Evolutionary conservation across 2,113 vertebrate species (phyloP), one percentile per base, ranked within the genome.

Genomic region (Myotis yumanensis): DNA sequence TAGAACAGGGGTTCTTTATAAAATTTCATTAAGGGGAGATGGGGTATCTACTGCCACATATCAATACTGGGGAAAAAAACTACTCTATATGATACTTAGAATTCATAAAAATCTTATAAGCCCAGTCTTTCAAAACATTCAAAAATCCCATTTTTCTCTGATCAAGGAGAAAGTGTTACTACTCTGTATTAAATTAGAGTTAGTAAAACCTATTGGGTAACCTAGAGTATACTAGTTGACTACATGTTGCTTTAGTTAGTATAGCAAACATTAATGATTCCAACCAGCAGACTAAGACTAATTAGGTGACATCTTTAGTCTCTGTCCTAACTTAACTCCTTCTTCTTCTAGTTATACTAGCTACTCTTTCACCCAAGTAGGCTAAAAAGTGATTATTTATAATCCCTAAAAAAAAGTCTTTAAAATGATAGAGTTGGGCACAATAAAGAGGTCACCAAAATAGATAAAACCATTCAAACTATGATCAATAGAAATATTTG

Each of bases 191-290:
- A 82, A 94, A 91, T 91, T 40, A 87, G 20, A 66, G 35, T 90
- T 54, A 90, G 28, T 75, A 80, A 84, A 87, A 87, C 14, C 62
- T 79, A n/a, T 0, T 91, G 46, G 46, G 35, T 77, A 89, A 80
- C 28, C 12, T 54, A 72, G 51, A 69, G 48, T 88, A 88, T 48
- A 77, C 54, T 77, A 90, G 81, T 1, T 89, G 51, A 90, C 15
- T 46, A 75, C 40, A 10, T 75, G 66, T 28, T 81, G 57, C 7
- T 93, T 37, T 40, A 88, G 28, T 89, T 40, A 81, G 15, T 62
- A 82, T 0, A 86, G 69, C 62, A 93, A 95, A 91, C 48, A 86
- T 37, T 25, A 86, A 23, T 90, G 89, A 82, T 77, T 92, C 7
- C 48, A 92, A 68, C 9, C 23, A 68, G 54, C 91, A 89, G n/a